Conservation (phyloP, 2,113 vertebrate species). For the Stigmatopora nigra region DNA sequence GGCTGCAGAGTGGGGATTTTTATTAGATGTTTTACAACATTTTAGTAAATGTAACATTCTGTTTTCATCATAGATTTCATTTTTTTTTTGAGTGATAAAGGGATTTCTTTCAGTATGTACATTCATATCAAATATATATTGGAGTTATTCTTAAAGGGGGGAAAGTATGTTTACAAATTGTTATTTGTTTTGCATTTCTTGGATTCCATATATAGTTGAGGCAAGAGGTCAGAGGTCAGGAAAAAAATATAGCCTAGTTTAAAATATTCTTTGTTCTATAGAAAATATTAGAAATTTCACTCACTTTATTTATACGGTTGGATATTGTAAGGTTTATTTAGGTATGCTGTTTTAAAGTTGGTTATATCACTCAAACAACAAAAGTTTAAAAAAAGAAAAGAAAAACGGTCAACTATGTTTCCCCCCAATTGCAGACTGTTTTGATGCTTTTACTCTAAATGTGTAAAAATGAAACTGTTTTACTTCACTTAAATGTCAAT, state of each 20-base stretch:
- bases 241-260: neutral
- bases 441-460: constrained; percentile 29
- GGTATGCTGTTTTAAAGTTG: neutral
- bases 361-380: neutral
- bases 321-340: neutral
- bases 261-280: constrained; percentile 11
- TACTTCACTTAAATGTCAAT: constrained; percentile 37
- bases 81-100: neutral
- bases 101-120: constrained; percentile 10
- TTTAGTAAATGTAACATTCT: constrained; percentile 13
- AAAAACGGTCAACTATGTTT: constrained; percentile 5
- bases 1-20: neutral
- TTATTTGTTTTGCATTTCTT: constrained; percentile 3
- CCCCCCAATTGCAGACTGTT: constrained; percentile 14
- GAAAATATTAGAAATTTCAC: neutral
- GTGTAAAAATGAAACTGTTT: constrained; percentile 29
- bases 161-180: constrained; percentile 14
- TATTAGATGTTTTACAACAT: constrained; percentile 3
- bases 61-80: constrained; percentile 13
- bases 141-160: constrained; percentile 1
- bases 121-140: constrained; percentile 4
- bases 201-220: constrained; percentile 16
- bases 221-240: neutral
- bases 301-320: neutral
- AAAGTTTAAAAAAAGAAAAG: neutral